Evolutionary conservation across 1,140 invertebrate genomes (phyloP).

Genomic region (Drosophila leontia): DNA sequence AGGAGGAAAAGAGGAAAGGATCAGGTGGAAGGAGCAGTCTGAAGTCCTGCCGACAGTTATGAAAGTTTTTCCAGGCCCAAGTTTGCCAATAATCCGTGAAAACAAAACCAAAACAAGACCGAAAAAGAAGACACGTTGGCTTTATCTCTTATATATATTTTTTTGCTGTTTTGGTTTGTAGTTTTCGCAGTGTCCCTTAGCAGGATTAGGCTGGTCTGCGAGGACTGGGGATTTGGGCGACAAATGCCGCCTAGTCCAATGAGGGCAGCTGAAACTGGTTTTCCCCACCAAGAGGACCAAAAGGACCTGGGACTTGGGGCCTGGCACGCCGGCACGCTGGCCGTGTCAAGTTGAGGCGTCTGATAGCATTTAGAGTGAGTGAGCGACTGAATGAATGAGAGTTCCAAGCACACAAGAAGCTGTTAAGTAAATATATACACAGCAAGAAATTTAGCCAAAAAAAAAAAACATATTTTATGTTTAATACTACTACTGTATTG

Average conservation of each 20-base stretch:
- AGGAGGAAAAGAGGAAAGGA: constrained; percentile 4
- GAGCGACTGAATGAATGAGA: constrained; percentile 62
- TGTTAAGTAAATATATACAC: constrained; percentile 67
- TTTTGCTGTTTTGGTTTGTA: constrained; percentile 45
- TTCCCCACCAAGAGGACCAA: constrained; percentile 7
- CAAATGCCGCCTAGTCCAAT: constrained; percentile 55
- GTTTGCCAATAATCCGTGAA: constrained; percentile 76
- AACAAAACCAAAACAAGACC: constrained; percentile 69
- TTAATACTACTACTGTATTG: background rate
- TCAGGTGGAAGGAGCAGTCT: constrained; percentile 25
- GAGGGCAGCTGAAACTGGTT: constrained; percentile 19
- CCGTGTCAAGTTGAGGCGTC: constrained; percentile 50
- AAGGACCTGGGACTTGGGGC: constrained; percentile 3
- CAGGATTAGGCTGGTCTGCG: constrained; percentile 64
- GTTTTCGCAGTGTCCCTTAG: constrained; percentile 38
- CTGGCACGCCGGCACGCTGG: constrained; percentile 21
- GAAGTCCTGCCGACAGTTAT: constrained; percentile 62
- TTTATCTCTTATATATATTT: constrained; percentile 7
- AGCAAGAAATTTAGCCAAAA: constrained; percentile 8
- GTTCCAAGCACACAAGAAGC: constrained; percentile 62
- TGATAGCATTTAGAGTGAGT: constrained; percentile 70
- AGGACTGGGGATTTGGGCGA: constrained; percentile 60
- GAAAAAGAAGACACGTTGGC: constrained; percentile 20
- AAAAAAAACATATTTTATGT: background rate
- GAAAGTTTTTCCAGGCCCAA: constrained; percentile 64